Base-by-base conservation (phyloP, 2,888 invertebrate genomes). In the Lasioglossum morio region DNA sequence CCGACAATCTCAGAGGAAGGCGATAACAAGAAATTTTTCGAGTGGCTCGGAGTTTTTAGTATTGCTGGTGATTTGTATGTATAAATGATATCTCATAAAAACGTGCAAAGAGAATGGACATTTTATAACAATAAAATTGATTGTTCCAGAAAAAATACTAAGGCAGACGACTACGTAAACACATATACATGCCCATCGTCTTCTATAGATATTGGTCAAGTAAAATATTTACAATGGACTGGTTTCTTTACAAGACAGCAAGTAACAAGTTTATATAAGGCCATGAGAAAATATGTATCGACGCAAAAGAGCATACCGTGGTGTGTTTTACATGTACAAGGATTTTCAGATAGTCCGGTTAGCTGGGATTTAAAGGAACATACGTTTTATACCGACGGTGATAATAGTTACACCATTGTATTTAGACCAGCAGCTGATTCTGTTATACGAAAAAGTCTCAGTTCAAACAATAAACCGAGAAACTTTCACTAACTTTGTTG, bases 41-140 rank as follows among this genome's bases (percentile, higher is more conserved):
- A 97, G 93, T 97, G 96, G 96, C 93, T 96, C 79, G 96, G 96
- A 75, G 95, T 96, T 92, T 93, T 96, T 83, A 94, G 96, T 74
- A 90, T 96, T 46, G 94, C 94, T 69, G 96, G 95, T 66, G 94
- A 96, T 89, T 89, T 95, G 92, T 95, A 88, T 88, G 95, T 79
- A 76, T 34, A 75, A 37, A 4, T 46, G 43, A 27, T n/a, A 48
- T 81, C 53, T 81, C 53, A 73, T 63, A 73, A 34, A 72, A 66
- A 48, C 60, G 66, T 72, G 76, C 83, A 75, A 14, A n/a, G n/a
- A 40, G 7, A 23, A 72, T n/a, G 14, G 48, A 77, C 43, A 5
- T 66, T 77, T 37, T 46, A 23, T 37, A 69, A 78, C 69, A 53
- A 66, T 12, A 43, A 43, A 30, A 34, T 75, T 74, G 53, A 76